Evolutionary conservation across 1,140 invertebrate species (phyloP).

Genomic region (Drosophila nannoptera): DNA sequence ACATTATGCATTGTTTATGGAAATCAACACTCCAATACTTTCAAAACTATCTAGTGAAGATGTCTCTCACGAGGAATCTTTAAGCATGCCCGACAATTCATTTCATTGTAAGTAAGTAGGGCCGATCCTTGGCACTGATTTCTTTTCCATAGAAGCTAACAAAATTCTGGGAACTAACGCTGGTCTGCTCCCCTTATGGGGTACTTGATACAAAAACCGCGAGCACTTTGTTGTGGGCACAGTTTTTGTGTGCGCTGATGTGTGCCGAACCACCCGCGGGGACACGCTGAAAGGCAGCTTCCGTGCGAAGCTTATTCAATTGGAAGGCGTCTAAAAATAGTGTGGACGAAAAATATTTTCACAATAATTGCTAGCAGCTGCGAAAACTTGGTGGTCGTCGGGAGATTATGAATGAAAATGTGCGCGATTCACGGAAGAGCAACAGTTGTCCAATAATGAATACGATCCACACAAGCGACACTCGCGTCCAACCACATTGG

Average conservation of each 20-base stretch:
- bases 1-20: not conserved
- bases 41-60: not conserved
- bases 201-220: not conserved
- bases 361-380: constrained; percentile 23
- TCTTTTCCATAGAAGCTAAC: not conserved
- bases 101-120: no score
- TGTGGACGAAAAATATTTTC: constrained; percentile 1
- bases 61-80: no score
- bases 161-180: no score
- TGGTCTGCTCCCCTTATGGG: no score
- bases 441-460: constrained; percentile 35
- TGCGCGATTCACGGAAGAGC: constrained; percentile 20
- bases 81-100: no score
- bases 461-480: not conserved
- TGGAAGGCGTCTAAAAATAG: constrained; percentile 5
- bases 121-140: no score
- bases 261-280: not conserved
- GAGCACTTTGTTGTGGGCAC: constrained; percentile 23
- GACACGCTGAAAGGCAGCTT: not conserved
- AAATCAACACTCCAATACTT: not conserved
- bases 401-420: constrained; percentile 48
- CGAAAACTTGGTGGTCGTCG: not conserved
- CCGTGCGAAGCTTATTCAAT: not conserved
- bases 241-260: no score
- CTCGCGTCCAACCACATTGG: not conserved